Conservation (phyloP, 2,888 invertebrate species). For the Ptychoptera albimana region DNA sequence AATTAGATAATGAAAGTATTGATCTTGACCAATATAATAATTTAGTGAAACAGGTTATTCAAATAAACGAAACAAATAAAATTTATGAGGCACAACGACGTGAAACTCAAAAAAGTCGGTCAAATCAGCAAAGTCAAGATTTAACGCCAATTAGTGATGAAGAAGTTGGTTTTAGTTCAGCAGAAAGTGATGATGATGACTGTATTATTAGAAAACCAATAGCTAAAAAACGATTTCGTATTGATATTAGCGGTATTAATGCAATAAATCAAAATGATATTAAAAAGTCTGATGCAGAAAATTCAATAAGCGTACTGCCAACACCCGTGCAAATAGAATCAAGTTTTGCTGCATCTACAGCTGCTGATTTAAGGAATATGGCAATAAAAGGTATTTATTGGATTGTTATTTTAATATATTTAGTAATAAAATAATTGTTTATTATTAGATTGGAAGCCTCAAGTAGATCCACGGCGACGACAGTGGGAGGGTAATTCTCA, state of each 20-base stretch:
- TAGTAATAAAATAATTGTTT: no score
- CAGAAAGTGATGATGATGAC: conserved; percentile 31
- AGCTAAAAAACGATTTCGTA: conserved; percentile 7
- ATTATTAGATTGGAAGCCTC: no score
- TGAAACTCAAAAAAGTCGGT: conserved; percentile 35
- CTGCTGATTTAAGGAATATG: conserved; percentile 6
- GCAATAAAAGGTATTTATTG: neutral
- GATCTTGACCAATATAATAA: conserved; percentile 59
- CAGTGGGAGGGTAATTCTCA: no score
- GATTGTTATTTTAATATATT: no score
- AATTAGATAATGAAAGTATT: conserved; percentile 55
- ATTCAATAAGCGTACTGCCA: neutral
- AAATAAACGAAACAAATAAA: conserved; percentile 58
- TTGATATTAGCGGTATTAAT: neutral
- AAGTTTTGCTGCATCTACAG: conserved; percentile 3
- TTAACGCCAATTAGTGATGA: conserved; percentile 19
- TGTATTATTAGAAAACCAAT: conserved; percentile 7
- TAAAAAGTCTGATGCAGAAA: conserved; percentile 1
- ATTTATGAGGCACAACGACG: conserved; percentile 58
- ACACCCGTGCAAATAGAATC: conserved; percentile 1
- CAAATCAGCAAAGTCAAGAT: conserved; percentile 4
- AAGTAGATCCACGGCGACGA: no score
- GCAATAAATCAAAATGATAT: conserved; percentile 9
- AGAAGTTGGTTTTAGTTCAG: conserved; percentile 13
- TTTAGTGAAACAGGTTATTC: conserved; percentile 58